Conservation (phyloP, 2,797 vertebrate genomes). For the Pelochelys cantorii region DNA sequence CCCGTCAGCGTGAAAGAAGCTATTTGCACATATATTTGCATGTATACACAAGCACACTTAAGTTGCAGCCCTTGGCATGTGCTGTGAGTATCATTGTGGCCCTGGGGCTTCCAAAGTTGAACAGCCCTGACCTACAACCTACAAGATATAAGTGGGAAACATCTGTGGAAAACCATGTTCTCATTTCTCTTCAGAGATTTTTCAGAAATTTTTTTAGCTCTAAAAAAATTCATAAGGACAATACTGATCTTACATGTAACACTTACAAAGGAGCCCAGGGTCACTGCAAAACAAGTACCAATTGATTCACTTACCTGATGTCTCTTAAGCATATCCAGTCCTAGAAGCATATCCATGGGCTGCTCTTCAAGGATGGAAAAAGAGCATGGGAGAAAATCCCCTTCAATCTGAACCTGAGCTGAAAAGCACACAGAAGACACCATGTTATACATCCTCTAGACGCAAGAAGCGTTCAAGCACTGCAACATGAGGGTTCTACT, state of each 20-base stretch:
- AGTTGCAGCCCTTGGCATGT: no score
- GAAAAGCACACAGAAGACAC: slow-evolving; percentile 42
- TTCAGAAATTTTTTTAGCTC: background rate
- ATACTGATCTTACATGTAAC: background rate
- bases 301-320: slow-evolving; percentile 88
- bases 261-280: background rate
- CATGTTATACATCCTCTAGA: background rate
- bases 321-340: slow-evolving; percentile 98
- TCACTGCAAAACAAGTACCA: background rate
- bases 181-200: background rate
- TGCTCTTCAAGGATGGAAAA: slow-evolving; percentile 99
- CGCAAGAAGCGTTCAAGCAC: background rate
- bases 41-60: no score
- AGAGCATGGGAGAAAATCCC: slow-evolving; percentile 96
- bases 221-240: background rate
- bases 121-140: background rate
- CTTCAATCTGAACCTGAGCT: slow-evolving; percentile 99
- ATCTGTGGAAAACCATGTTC: background rate
- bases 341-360: slow-evolving; percentile 99
- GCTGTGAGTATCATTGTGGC: no score
- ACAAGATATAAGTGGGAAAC: rapidly evolving
- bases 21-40: no score
- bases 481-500: background rate
- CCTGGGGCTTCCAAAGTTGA: no score
- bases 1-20: no score